phyloP scores from a whole-genome alignment of 2,888 invertebrate species.

The Melipona bicolor region DNA sequence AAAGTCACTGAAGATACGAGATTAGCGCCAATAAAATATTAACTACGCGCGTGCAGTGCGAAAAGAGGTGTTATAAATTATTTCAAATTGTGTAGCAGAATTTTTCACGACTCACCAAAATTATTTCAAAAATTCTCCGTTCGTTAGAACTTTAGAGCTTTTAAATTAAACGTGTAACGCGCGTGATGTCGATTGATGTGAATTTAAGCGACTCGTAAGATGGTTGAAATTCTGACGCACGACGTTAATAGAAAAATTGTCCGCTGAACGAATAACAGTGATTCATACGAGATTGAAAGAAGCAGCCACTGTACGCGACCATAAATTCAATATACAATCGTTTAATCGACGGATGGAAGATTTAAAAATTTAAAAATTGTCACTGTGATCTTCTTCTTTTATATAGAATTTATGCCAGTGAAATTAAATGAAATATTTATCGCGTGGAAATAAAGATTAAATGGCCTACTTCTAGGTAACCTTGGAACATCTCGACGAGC shows the following conservation, averaged over 20 bases:
- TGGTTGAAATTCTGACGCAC: no score
- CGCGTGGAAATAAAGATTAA: no score
- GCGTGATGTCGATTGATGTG: background rate
- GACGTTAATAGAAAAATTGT: background rate
- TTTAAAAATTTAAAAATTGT: background rate
- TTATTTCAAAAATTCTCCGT: background rate
- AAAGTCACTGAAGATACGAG: background rate
- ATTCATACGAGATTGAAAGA: background rate
- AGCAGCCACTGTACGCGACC: background rate
- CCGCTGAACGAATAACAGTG: background rate
- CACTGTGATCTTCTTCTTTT: background rate
- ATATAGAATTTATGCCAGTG: background rate
- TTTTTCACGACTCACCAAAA: no score
- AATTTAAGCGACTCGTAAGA: background rate
- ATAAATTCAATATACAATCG: background rate
- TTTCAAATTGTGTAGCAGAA: no score
- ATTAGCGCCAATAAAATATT: background rate
- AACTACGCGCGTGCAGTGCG: no score
- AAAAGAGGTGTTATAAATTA: background rate
- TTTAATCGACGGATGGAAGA: background rate
- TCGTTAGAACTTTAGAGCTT: background rate
- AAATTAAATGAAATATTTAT: background rate
- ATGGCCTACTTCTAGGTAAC: background rate
- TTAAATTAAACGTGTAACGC: background rate
- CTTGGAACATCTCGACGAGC: background rate